A percentile compares a stretch with the other conserved stretches of the same genome.
These are phyloP conservation scores for Holacanthella duospinosa DNA, from an alignment of 2,888 invertebrate genomes.

Conservation along the genomic window DNA sequence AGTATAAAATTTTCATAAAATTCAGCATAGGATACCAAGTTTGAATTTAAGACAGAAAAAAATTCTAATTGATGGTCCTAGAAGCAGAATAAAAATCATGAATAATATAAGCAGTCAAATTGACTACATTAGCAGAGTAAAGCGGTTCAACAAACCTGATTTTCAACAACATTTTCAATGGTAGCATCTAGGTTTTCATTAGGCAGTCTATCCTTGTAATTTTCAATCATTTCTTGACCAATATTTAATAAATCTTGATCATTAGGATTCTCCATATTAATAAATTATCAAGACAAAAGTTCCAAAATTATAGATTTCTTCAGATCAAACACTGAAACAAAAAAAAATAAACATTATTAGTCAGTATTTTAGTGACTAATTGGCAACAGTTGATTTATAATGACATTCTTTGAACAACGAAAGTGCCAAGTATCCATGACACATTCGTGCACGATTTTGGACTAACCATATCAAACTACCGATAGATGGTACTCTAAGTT, in stretches of 20 bases:
- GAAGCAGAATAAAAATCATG: neutral
- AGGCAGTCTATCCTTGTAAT: neutral
- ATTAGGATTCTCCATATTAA: too few species aligned
- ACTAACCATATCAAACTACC: too few species aligned
- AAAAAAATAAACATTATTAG: too few species aligned
- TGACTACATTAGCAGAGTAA: neutral
- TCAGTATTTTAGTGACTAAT: too few species aligned
- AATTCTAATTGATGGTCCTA: neutral
- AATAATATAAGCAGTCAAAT: neutral
- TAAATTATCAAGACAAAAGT: too few species aligned
- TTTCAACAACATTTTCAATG: neutral
- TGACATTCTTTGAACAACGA: too few species aligned
- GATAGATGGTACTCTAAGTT: too few species aligned
- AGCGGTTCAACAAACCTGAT: neutral
- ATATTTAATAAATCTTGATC: neutral
- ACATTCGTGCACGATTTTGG: too few species aligned
- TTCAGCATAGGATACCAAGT: conserved; percentile 44
- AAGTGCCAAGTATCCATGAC: too few species aligned
- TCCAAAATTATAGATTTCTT: too few species aligned
- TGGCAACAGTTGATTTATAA: too few species aligned
- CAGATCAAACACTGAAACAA: too few species aligned
- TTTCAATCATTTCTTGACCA: neutral
- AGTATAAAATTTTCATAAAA: conserved; percentile 52
- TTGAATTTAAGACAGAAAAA: conserved; percentile 11
- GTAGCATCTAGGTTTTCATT: neutral